phyloP scores from a whole-genome alignment of 2,113 vertebrate species.

The Carassius auratus region DNA sequence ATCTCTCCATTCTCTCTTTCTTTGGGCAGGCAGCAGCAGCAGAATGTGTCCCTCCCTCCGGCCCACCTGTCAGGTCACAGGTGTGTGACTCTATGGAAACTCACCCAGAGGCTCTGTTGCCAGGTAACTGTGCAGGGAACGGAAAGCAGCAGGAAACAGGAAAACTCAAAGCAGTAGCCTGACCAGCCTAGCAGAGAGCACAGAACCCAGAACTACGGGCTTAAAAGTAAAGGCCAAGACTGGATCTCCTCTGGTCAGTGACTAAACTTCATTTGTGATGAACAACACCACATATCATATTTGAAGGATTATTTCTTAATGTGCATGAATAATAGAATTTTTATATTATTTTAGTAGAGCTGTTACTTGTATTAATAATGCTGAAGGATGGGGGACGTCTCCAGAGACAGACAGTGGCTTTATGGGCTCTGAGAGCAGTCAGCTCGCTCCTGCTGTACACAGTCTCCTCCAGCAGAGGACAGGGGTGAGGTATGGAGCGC shows the following conservation, averaged over 20 bases:
- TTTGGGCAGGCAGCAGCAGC: slow-evolving; percentile 54
- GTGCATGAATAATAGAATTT: neutral
- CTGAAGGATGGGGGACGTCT: slow-evolving; percentile 86
- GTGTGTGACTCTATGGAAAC: slow-evolving; percentile 45
- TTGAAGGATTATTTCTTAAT: neutral
- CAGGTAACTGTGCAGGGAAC: slow-evolving; percentile 23
- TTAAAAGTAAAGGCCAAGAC: slow-evolving; percentile 56
- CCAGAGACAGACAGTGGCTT: slow-evolving; percentile 96
- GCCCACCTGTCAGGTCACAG: neutral
- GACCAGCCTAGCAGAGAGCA: slow-evolving; percentile 67
- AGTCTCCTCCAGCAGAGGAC: slow-evolving; percentile 75
- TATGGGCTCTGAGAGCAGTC: slow-evolving; percentile 87
- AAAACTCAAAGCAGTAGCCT: slow-evolving; percentile 68
- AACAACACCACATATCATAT: neutral
- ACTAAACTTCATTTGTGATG: neutral
- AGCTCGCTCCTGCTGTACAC: slow-evolving; percentile 73
- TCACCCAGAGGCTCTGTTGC: neutral
- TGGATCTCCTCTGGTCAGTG: slow-evolving; percentile 66
- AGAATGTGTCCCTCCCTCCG: slow-evolving; percentile 15
- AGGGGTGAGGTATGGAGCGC: slow-evolving; percentile 68
- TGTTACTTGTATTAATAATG: slow-evolving; percentile 29
- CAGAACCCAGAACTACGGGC: slow-evolving; percentile 46
- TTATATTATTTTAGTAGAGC: neutral
- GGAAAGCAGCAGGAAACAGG: rapidly evolving
- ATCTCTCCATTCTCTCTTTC: slow-evolving; percentile 18